Base-by-base conservation (phyloP, 2,797 vertebrate species). In the Lagocephalus sceleratus region DNA sequence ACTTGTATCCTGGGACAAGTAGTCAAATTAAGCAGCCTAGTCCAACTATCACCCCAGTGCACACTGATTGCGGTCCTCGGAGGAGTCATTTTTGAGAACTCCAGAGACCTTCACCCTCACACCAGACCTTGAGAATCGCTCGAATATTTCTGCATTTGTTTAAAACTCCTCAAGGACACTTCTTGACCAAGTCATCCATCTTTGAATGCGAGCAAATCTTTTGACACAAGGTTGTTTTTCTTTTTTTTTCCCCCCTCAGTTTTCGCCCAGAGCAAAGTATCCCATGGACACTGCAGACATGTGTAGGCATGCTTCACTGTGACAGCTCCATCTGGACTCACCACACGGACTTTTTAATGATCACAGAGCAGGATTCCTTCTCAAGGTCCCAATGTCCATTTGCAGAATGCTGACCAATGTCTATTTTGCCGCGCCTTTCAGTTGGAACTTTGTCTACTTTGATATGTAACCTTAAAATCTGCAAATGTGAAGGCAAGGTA, bases 321-420 rank as follows among this genome's bases (percentile, higher is more conserved):
- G 82, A 86, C 85, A 77, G 82, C 75, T 81, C 83, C 85, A 87
- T 85, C 87, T 86, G 80, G 81, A 81, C 69, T 57, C 60, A 3
- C 63, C 70, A 63, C 57, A 61, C 57, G n/a, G 68, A 66, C 68
- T 54, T 47, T 66, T 62, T 75, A 79, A 81, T 81, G 76, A 86
- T 83, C 74, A 79, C 65, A 76, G 71, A 77, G 61, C 51, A 62
- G 71, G 66, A 72, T 71, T 75, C 74, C 65, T 60, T 79, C 70
- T 73, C 73, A 68, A 81, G 70, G 73, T 71, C 69, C 72, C 41
- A 16, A 35, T 1, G 12, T 61, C 77, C 42, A 22, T 60, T 66
- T 52, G 41, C 20, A 67, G 51, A 73, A 68, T 32, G 32, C 71
- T 60, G 78, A 75, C 76, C 78, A 51, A 5, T 51, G 60, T 68